Conservation (phyloP, 2,113 vertebrate species). For the Nannobrachium achirus region DNA sequence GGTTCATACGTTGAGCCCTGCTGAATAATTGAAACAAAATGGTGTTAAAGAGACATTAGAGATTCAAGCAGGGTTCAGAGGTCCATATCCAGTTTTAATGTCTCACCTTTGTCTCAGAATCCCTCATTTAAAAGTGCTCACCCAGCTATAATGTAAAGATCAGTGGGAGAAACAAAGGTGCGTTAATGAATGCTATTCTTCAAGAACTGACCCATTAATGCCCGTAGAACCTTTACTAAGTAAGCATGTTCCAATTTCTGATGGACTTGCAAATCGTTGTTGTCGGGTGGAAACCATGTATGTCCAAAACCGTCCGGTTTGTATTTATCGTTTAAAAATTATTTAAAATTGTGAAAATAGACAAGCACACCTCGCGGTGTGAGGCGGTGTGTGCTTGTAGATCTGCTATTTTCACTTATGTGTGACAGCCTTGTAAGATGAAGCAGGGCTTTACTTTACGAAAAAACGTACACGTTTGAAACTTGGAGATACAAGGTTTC, state of each 20-base stretch:
- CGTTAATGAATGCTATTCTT: background rate
- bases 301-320: too few species aligned
- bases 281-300: too few species aligned
- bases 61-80: slow-evolving; percentile 36
- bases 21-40: slow-evolving; percentile 57
- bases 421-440: too few species aligned
- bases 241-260: slow-evolving; percentile 54
- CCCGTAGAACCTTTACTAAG: slow-evolving; percentile 16
- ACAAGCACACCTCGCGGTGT: too few species aligned
- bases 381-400: too few species aligned
- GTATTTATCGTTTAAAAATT: too few species aligned
- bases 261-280: slow-evolving; percentile 32
- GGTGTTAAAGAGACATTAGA: slow-evolving; percentile 28
- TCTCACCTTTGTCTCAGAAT: slow-evolving; percentile 21
- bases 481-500: too few species aligned
- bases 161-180: background rate
- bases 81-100: slow-evolving; percentile 46
- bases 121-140: slow-evolving; percentile 8
- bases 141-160: background rate
- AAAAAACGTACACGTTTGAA: too few species aligned
- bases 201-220: slow-evolving; percentile 30
- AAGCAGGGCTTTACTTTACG: too few species aligned
- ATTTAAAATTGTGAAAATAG: too few species aligned
- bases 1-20: slow-evolving; percentile 37
- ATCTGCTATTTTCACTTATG: too few species aligned